Percentiles rank a stretch among this genome's conserved stretches.
These are phyloP conservation scores for Sebastes kiyomatsui DNA, from an alignment of 2,797 vertebrate genomes.

Conservation along the genomic window DNA sequence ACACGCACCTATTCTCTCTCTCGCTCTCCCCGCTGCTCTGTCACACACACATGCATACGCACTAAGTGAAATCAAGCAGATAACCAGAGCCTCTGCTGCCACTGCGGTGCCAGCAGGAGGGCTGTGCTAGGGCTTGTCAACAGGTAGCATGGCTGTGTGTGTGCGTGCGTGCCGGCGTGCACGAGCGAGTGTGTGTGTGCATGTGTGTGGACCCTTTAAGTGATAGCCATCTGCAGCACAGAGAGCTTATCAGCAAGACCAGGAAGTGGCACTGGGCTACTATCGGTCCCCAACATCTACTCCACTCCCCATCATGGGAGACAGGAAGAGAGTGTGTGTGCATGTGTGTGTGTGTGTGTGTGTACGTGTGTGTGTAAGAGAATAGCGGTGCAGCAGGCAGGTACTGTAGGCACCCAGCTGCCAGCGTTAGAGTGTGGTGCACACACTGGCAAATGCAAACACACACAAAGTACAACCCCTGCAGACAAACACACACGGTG, in stretches of 20 bases:
- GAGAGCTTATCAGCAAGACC: slow-evolving; percentile 81
- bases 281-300: slow-evolving; percentile 82
- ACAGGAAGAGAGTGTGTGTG: slow-evolving; percentile 63
- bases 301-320: slow-evolving; percentile 77
- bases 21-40: slow-evolving; percentile 44
- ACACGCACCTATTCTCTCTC: slow-evolving; percentile 41
- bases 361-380: not conserved
- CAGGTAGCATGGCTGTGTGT: slow-evolving; percentile 71
- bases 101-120: slow-evolving; percentile 63
- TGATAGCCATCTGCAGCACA: slow-evolving; percentile 83
- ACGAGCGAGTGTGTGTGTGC: slow-evolving; percentile 18
- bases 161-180: slow-evolving; percentile 13
- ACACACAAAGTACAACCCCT: slow-evolving; percentile 53
- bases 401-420: slow-evolving; percentile 69
- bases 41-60: slow-evolving; percentile 61
- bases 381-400: slow-evolving; percentile 55
- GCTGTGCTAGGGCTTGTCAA: slow-evolving; percentile 71
- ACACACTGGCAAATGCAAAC: slow-evolving; percentile 37
- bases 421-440: slow-evolving; percentile 46
- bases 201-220: slow-evolving; percentile 75
- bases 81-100: slow-evolving; percentile 74
- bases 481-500: slow-evolving; percentile 47
- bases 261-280: slow-evolving; percentile 81
- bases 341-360: not conserved
- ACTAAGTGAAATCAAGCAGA: slow-evolving; percentile 78